Evolutionary conservation across 2,888 invertebrate genomes (phyloP).

Genomic region (Listrodromus nycthemerus): DNA sequence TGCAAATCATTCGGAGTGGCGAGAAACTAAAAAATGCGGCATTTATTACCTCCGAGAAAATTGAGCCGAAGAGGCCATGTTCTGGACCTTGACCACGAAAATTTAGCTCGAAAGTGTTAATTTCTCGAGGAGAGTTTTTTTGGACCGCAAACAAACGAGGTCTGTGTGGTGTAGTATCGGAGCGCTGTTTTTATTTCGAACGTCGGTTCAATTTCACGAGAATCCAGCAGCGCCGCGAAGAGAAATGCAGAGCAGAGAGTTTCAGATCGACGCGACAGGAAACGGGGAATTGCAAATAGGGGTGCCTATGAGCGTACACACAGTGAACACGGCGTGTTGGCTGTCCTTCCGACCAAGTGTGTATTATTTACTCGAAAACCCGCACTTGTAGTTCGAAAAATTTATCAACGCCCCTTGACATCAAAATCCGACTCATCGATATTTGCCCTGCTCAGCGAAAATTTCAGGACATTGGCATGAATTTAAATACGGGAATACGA

Average conservation of each 20-base stretch:
- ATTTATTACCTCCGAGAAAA: neutral
- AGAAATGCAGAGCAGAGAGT: neutral
- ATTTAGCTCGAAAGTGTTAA: neutral
- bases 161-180: neutral
- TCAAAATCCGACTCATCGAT: neutral
- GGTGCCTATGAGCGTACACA: constrained; percentile 16
- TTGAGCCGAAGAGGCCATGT: neutral
- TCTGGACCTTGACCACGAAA: neutral
- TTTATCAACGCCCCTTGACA: neutral
- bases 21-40: constrained; percentile 2
- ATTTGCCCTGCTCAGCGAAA: neutral
- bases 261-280: constrained; percentile 12
- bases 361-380: constrained; percentile 29
- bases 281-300: constrained; percentile 43
- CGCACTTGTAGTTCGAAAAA: neutral
- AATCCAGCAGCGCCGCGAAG: neutral
- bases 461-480: neutral
- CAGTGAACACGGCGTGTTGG: constrained; percentile 2
- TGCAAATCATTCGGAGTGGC: neutral
- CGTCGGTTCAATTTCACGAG: constrained; percentile 33
- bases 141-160: neutral
- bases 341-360: neutral
- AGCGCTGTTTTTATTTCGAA: too few relatives aligned
- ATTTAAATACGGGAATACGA: too few relatives aligned
- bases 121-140: neutral